A percentile compares a stretch with the other conserved stretches of the same genome.
Conservation (phyloP, 2,113 vertebrate genomes). For the Etia nguti region DNA sequence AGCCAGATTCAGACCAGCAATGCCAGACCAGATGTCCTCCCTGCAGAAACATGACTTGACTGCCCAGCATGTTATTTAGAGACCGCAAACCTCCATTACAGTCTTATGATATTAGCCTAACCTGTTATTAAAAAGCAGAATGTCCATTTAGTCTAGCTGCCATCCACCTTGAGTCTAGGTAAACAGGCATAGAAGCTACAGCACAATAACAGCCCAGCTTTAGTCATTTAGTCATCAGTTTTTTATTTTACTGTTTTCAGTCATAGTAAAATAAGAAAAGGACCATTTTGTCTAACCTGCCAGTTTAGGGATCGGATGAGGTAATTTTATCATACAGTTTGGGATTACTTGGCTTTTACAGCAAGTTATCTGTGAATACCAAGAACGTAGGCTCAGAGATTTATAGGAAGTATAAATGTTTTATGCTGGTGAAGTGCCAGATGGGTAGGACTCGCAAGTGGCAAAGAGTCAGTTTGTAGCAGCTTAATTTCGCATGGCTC, state of each 20-base stretch:
- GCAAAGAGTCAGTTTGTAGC: not conserved
- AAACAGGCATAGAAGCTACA: slow-evolving; percentile 5
- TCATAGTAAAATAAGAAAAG: not conserved
- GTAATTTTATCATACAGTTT: not conserved
- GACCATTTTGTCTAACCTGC: not conserved
- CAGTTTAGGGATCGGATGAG: not conserved
- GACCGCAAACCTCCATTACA: slow-evolving; percentile 22
- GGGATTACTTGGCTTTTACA: not conserved
- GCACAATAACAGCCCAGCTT: not conserved
- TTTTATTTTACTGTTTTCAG: not conserved
- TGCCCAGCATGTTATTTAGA: slow-evolving; percentile 38
- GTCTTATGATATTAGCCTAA: slow-evolving; percentile 20
- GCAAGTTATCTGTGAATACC: not conserved
- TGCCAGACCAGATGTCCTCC: not conserved
- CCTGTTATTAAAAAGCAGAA: slow-evolving; percentile 35
- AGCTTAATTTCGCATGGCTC: not conserved
- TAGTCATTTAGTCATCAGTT: not conserved
- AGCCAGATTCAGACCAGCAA: not conserved
- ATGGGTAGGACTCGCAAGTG: not conserved
- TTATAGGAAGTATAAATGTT: not conserved
- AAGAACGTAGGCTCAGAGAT: not conserved
- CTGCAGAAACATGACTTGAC: not conserved
- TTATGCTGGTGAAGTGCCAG: not conserved
- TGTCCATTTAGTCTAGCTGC: slow-evolving; percentile 4
- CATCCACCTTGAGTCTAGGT: not conserved